phyloP scores from a whole-genome alignment of 2,888 invertebrate species.

The Heterodera filipjevi region DNA sequence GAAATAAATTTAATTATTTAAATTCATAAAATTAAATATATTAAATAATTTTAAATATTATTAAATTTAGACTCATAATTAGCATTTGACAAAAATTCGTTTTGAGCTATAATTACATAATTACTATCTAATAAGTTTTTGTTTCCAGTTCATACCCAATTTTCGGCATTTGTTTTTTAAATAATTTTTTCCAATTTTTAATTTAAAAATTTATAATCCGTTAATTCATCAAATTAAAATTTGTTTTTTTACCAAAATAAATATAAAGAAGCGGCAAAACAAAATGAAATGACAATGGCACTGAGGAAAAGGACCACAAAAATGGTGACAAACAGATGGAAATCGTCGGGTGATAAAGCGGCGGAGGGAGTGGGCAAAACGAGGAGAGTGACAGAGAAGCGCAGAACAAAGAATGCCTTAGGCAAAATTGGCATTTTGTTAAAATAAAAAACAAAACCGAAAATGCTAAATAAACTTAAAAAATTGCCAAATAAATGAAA shows the following conservation, averaged over 20 bases:
- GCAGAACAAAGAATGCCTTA: background rate
- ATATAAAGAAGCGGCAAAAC: conserved; percentile 15
- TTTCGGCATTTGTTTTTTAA: background rate
- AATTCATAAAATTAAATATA: background rate
- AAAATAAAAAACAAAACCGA: too few species aligned
- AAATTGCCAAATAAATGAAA: background rate
- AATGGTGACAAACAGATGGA: conserved; percentile 20
- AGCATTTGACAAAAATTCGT: too few species aligned
- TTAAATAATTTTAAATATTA: too few species aligned
- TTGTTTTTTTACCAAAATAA: background rate
- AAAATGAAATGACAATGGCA: conserved; percentile 9
- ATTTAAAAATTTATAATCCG: background rate
- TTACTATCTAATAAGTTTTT: too few species aligned
- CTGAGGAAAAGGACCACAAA: conserved; percentile 14
- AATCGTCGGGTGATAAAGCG: conserved; percentile 7
- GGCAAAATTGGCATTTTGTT: background rate
- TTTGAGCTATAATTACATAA: too few species aligned
- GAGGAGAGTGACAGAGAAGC: background rate
- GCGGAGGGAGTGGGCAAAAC: background rate
- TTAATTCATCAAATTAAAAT: too few species aligned
- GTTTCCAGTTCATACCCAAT: too few species aligned
- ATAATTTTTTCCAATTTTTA: background rate
- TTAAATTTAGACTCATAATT: too few species aligned
- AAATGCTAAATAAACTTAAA: background rate
- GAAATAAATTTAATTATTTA: background rate